A percentile compares a stretch with the other conserved stretches of the same genome.
phyloP scores from a whole-genome alignment of 1,140 invertebrate species.

The Melipona quadrifasciata region DNA sequence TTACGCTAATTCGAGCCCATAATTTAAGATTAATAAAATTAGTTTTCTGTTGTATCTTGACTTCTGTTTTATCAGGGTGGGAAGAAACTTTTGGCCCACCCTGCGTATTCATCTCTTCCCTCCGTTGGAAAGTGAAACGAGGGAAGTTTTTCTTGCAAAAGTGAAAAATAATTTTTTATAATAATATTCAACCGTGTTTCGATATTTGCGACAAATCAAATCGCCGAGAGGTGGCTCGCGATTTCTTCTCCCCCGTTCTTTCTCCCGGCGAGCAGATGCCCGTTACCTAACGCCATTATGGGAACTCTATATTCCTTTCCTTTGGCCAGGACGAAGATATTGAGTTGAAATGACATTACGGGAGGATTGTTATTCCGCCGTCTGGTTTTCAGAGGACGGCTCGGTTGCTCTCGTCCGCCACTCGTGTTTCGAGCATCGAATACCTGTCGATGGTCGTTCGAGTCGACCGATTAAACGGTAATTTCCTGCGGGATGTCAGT shows the following conservation, averaged over 20 bases:
- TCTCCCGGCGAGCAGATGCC: not conserved
- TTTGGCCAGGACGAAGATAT: not conserved
- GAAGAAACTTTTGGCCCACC: too few species aligned
- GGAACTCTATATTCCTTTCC: conserved; percentile 33
- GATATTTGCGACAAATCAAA: not conserved
- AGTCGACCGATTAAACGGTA: not conserved
- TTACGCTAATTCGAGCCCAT: too few species aligned
- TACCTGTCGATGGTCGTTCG: not conserved
- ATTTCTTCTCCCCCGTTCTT: not conserved
- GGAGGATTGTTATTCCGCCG: conserved; percentile 1
- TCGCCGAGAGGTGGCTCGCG: not conserved
- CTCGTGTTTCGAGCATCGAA: not conserved
- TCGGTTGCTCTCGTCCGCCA: not conserved
- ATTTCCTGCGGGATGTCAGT: not conserved
- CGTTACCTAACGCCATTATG: conserved; percentile 5
- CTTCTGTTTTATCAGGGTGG: too few species aligned
- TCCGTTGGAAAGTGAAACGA: too few species aligned
- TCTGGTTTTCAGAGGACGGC: not conserved
- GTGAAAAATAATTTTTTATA: too few species aligned
- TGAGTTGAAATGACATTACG: conserved; percentile 15
- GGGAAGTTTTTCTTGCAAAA: too few species aligned
- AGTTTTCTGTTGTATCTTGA: too few species aligned
- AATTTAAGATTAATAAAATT: too few species aligned
- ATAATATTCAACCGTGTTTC: not conserved
- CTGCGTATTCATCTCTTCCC: too few species aligned